Base-by-base conservation (phyloP, 2,888 invertebrate species). In the Lissocephala sabroskyi region DNA sequence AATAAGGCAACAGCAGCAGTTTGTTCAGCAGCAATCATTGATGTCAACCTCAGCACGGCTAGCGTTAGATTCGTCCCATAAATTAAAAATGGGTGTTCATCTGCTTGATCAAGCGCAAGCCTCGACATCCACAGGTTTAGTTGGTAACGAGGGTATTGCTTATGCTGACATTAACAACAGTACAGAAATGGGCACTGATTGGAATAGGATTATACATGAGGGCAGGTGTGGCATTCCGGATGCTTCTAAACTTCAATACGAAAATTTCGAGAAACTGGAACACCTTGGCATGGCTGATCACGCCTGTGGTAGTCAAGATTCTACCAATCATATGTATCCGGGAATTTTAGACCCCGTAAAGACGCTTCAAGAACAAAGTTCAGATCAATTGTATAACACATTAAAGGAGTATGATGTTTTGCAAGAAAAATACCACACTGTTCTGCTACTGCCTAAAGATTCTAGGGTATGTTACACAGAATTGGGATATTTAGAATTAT, bases 361-460 rank as follows among this genome's bases (percentile, higher is more conserved):
- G 42, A 74, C 63, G 40, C 62, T 79, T 55, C 81, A 82, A 62
- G 79, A 82, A 54, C 62, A 81, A 53, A 67, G 80, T 53, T 76
- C 79, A 32, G 86, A 86, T 43, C 84, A 84, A 49, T 79, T 89
- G 64, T 86, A 88, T 81, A 85, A 85, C 45, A 87, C 86, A 66
- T 86, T 92, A 59, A 88, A 89, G 81, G 91, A 92, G 86, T 89
- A 89, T 75, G 87, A 92, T 78, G 86, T 87, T 46, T 83, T 91
- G 61, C 91, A 92, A 84, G 85, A 86, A 60, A 92, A 92, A 87
- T 91, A 89, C 83, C 90, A 90, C 83, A 91, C 92, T 32, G 86
- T 87, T 56, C 85, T 92, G 71, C 86, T 89, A 73, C 84, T 92
- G 82, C 90, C 91, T 45, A 85, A 83, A 55, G 87, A 88, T 54